These are phyloP conservation scores for Cryptosula pallasiana DNA, from an alignment of 2,888 invertebrate genomes.

Conservation along the genomic window DNA sequence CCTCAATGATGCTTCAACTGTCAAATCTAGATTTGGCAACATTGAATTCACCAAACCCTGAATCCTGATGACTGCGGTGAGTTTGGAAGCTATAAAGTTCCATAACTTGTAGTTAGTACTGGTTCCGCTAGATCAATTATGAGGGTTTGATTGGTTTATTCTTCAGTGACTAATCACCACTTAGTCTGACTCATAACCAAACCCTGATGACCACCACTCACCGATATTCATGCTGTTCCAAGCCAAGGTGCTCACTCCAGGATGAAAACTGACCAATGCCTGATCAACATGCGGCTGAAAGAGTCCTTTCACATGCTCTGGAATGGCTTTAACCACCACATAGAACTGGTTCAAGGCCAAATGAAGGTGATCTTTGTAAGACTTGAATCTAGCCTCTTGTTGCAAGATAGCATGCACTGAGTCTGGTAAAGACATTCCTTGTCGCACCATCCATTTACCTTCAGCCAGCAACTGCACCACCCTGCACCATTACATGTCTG, in stretches of 20 bases:
- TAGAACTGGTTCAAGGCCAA: constrained; percentile 42
- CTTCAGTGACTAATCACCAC: no score
- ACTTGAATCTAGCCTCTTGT: constrained; percentile 49
- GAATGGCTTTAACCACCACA: constrained; percentile 39
- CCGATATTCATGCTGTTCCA: constrained; percentile 55
- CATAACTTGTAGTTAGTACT: no score
- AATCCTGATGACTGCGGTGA: no score
- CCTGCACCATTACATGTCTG: no score
- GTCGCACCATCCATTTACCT: constrained; percentile 49
- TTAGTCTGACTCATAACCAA: no score
- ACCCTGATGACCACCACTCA: no score
- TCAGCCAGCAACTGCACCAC: constrained; percentile 51
- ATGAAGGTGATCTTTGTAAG: constrained; percentile 50
- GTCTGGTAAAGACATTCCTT: constrained; percentile 50
- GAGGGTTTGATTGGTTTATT: no score
- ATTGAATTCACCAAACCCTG: no score
- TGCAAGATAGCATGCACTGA: constrained; percentile 43
- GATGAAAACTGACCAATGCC: constrained; percentile 46
- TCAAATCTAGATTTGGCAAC: no score
- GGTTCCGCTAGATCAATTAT: no score
- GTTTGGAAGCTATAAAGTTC: no score
- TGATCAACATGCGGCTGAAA: constrained; percentile 42
- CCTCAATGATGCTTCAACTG: no score
- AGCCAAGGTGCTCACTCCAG: constrained; percentile 48
- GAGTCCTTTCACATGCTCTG: constrained; percentile 40